Conservation (phyloP, 2,888 invertebrate species). For the Coleophora flavipennella region DNA sequence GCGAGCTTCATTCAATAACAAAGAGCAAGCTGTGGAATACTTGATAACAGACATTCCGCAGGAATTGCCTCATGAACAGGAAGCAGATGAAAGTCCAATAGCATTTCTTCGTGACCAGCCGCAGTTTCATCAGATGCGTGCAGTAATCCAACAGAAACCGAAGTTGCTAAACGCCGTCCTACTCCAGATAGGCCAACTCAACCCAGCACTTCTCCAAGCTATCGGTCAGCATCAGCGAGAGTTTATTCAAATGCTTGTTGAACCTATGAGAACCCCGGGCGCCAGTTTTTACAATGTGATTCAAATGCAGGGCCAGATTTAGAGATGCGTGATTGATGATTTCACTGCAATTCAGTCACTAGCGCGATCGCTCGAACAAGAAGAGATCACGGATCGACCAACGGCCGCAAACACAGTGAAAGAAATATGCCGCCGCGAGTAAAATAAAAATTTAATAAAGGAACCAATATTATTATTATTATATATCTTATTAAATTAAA, state of each 20-base stretch:
- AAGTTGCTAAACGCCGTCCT: constrained; percentile 92
- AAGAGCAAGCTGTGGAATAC: constrained; percentile 98
- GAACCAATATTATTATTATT: too few species aligned
- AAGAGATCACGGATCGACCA: too few species aligned
- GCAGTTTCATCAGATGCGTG: constrained; percentile 97
- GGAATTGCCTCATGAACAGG: constrained; percentile 62
- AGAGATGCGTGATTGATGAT: too few species aligned
- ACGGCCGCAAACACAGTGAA: too few species aligned
- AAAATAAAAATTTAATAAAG: too few species aligned
- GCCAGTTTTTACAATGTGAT: constrained; percentile 70
- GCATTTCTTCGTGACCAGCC: constrained; percentile 94
- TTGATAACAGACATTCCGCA: constrained; percentile 91
- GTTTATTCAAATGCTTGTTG: constrained; percentile 97
- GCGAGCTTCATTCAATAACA: constrained; percentile 96
- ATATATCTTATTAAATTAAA: too few species aligned
- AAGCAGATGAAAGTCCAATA: constrained; percentile 77
- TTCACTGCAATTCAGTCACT: too few species aligned
- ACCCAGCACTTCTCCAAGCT: constrained; percentile 93
- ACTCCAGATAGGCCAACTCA: constrained; percentile 96
- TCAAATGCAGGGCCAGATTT: too few species aligned
- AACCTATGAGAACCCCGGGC: constrained; percentile 71
- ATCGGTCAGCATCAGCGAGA: constrained; percentile 95
- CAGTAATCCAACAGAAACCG: constrained; percentile 94
- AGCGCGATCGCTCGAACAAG: too few species aligned
- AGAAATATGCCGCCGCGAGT: too few species aligned